Conservation (phyloP, 2,797 vertebrate genomes). For the Molossus molossus region DNA sequence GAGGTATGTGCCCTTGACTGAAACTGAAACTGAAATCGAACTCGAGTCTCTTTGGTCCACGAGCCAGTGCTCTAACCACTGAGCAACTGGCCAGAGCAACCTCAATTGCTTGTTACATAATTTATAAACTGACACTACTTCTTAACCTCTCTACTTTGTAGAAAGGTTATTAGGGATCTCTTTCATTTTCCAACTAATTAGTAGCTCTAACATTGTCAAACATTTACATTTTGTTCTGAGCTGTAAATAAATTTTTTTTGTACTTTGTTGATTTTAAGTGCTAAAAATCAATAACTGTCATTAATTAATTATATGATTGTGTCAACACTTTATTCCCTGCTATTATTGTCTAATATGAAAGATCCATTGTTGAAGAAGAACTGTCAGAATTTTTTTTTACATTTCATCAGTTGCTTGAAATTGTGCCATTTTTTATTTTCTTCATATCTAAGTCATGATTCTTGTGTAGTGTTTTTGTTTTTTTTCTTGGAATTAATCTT, state of each 20-base stretch:
- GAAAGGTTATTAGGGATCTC: neutral
- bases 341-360: neutral
- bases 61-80: no score
- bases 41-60: no score
- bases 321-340: neutral
- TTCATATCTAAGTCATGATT: conserved; percentile 41
- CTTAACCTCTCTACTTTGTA: neutral
- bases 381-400: neutral
- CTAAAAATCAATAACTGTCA: neutral
- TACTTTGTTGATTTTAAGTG: conserved; percentile 18
- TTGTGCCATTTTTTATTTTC: conserved; percentile 44
- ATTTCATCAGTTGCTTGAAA: conserved; percentile 13
- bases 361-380: neutral
- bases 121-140: conserved; percentile 29
- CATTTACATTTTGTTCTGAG: conserved; percentile 38
- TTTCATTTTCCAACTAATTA: neutral
- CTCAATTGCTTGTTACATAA: conserved; percentile 35
- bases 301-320: neutral
- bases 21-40: no score
- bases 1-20: no score
- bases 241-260: conserved; percentile 13
- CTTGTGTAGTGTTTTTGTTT: neutral
- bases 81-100: neutral
- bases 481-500: neutral
- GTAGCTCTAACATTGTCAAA: neutral